These are phyloP conservation scores for Pollenia griseotomentosa DNA, from an alignment of 2,888 invertebrate genomes.

Conservation along the genomic window DNA sequence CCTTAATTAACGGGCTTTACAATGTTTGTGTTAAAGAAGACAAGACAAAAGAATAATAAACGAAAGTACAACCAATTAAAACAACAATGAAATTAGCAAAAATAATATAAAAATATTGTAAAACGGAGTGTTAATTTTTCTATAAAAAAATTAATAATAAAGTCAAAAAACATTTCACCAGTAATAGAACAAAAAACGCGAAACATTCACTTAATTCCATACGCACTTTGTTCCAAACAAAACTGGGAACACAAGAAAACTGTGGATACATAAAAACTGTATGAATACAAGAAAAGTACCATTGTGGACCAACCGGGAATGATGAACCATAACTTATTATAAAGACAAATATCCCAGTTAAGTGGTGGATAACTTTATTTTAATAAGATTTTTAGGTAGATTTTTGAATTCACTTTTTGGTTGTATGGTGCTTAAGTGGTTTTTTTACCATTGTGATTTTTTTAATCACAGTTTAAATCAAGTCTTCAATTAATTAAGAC, in stretches of 20 bases:
- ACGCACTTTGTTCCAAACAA: too few species aligned
- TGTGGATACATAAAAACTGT: too few species aligned
- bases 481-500: neutral
- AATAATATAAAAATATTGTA: neutral
- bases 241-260: too few species aligned
- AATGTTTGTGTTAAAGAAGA: constrained; percentile 4
- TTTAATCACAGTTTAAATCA: neutral
- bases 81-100: constrained; percentile 15
- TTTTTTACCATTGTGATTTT: too few species aligned
- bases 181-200: neutral
- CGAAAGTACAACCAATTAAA: neutral
- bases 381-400: too few species aligned
- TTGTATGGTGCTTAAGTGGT: too few species aligned
- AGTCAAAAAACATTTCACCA: neutral
- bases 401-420: too few species aligned
- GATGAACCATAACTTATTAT: too few species aligned
- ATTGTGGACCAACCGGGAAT: too few species aligned
- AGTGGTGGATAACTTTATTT: too few species aligned
- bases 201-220: neutral
- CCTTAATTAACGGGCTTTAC: constrained; percentile 53
- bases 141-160: neutral
- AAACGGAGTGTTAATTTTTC: constrained; percentile 2
- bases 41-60: neutral
- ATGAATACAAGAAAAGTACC: too few species aligned
- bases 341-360: too few species aligned